Evolutionary conservation across 2,888 invertebrate species (phyloP).

Genomic region (Schizaphis graminum): DNA sequence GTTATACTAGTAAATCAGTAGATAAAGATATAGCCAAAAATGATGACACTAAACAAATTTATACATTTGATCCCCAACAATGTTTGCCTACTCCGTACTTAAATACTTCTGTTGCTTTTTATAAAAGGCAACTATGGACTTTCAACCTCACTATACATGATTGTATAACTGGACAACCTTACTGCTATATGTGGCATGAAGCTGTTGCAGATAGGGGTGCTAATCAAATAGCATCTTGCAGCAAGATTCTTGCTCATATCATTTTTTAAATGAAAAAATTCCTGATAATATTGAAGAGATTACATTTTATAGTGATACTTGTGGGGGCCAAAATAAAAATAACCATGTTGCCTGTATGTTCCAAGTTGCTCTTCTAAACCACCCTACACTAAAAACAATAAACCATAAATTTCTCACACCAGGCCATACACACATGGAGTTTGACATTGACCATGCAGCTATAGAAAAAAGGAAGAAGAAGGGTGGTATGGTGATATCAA

Average conservation of each 20-base stretch:
- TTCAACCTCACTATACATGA: conserved; percentile 17
- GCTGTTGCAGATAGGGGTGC: conserved; percentile 68
- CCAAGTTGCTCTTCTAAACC: conserved; percentile 61
- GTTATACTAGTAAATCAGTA: neutral
- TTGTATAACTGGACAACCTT: conserved; percentile 6
- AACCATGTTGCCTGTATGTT: conserved; percentile 68
- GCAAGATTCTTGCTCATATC: conserved; percentile 68
- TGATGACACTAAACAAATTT: conserved; percentile 30
- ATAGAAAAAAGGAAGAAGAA: conserved; percentile 66
- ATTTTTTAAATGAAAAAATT: conserved; percentile 46
- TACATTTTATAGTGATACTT: conserved; percentile 9
- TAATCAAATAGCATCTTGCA: conserved; percentile 69
- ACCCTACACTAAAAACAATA: conserved; percentile 67
- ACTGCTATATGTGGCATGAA: conserved; percentile 68
- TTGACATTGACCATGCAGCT: conserved; percentile 67
- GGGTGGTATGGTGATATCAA: conserved; percentile 65
- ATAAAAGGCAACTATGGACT: neutral
- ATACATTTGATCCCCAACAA: conserved; percentile 44
- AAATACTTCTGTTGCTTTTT: conserved; percentile 41
- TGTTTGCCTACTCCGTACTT: conserved; percentile 66
- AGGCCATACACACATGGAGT: conserved; percentile 68
- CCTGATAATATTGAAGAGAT: conserved; percentile 53
- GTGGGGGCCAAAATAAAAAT: conserved; percentile 65
- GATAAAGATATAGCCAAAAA: conserved; percentile 2
- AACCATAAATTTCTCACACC: conserved; percentile 68